Base-by-base conservation (phyloP, 2,113 vertebrate genomes). In the Cyprinodon tularosa region DNA sequence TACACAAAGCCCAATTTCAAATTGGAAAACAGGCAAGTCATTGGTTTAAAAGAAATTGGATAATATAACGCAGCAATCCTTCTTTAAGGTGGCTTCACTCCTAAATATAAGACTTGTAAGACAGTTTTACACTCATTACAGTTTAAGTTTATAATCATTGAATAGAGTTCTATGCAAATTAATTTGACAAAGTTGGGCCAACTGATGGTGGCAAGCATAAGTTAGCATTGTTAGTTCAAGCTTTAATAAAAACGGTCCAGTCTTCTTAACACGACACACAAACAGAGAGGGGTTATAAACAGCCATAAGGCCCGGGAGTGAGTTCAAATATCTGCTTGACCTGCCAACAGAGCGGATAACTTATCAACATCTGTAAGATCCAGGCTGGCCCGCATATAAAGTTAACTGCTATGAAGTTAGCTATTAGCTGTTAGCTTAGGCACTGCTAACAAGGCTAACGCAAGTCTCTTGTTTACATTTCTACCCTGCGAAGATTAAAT, bases 341-440 rank as follows among this genome's bases (percentile, higher is more conserved):
- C 10, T 4, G 11, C 7, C n/a, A 2, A 14, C 11, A 20, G 13
- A 7, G 37, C 36, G 50, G 53, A 36, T 59, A 48, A 74, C 45
- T 65, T 12, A 12, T 1, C 14, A 36, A 37, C 15, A 17, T n/a
- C 0, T 44, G 42, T 69, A 74, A 72, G 74, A 80, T 76, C 65
- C 4, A 62, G 70, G 59, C 59, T 44, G 82, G 80, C 71, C 48
- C 40, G 68, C 53, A 64, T 80, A 47, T 82, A 88, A 89, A 90
- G 80, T 90, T 93, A 82, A 82, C 72, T 77, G 66, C 57, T 84
- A 15, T 71, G 83, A 89, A 90, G 77, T 90, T 93, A 89, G 84
- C 81, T 12, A 15, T 74, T 86, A 89, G 72, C 80, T 13, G 44
- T 77, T 89, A 90, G 91, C 90, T 85, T 68, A 15, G 68, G 47